Conservation (phyloP, 2,797 vertebrate species). For the Gorsachius magnificus region DNA sequence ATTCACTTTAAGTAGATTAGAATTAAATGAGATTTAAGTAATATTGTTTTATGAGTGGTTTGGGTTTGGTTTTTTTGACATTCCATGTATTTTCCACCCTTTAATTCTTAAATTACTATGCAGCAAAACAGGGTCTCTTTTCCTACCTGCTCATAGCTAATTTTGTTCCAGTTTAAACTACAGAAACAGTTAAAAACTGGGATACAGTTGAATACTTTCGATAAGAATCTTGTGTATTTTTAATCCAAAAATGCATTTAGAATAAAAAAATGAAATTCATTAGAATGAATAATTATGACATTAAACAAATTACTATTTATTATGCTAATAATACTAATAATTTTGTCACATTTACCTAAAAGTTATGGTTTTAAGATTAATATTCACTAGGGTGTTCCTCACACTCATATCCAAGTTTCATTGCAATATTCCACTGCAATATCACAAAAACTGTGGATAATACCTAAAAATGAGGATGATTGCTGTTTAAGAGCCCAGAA, state of each 20-base stretch:
- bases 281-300: not conserved
- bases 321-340: not conserved
- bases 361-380: not conserved
- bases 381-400: not conserved
- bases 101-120: not conserved
- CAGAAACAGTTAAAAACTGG: not conserved
- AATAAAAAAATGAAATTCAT: not conserved
- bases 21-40: not conserved
- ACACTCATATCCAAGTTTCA: not conserved
- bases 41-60: not conserved
- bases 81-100: not conserved
- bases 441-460: not conserved
- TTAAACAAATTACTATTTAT: not conserved
- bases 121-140: not conserved
- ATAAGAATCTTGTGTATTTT: not conserved
- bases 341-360: not conserved
- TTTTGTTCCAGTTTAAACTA: not conserved
- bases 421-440: not conserved
- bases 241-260: not conserved
- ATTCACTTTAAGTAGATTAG: not conserved
- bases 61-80: not conserved
- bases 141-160: not conserved
- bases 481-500: not conserved
- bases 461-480: not conserved
- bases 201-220: not conserved